A percentile compares a stretch with the other conserved stretches of the same genome.
phyloP scores from a whole-genome alignment of 2,888 invertebrate genomes.

The Drosophila quinaria region DNA sequence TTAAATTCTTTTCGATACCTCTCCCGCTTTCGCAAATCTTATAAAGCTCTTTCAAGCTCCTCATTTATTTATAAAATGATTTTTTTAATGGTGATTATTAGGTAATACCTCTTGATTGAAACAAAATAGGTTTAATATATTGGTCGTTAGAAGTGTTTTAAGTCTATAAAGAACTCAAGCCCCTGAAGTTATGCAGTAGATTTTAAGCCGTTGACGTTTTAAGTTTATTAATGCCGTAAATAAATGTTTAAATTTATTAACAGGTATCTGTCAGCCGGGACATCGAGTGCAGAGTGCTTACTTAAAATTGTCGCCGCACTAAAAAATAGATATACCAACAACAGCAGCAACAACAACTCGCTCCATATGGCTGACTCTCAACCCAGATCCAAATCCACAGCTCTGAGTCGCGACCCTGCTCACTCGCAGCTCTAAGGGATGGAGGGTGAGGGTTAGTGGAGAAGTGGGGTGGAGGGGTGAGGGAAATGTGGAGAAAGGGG shows the following conservation, averaged over 20 bases:
- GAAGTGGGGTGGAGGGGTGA: background rate
- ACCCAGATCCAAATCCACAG: conserved; percentile 29
- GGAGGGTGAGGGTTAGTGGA: background rate
- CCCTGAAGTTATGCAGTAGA: background rate
- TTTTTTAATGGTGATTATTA: background rate
- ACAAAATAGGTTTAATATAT: background rate
- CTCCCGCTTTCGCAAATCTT: too few relatives aligned
- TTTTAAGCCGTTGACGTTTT: background rate
- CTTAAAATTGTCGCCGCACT: conserved; percentile 72
- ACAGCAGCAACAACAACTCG: conserved; percentile 27
- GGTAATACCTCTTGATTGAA: background rate
- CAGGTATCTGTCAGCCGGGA: background rate
- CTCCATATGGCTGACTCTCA: conserved; percentile 67
- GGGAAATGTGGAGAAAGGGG: background rate
- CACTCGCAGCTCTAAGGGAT: conserved; percentile 26
- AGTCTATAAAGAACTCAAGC: too few relatives aligned
- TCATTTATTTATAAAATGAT: too few relatives aligned
- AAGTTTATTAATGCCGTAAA: background rate
- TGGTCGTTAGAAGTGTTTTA: background rate
- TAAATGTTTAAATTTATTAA: background rate
- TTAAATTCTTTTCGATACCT: too few relatives aligned
- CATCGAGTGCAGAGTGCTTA: conserved; percentile 26
- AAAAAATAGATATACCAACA: conserved; percentile 69
- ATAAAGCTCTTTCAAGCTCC: too few relatives aligned
- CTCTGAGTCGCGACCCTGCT: conserved; percentile 54